Evolutionary conservation across 2,113 vertebrate genomes (phyloP), one percentile per base, ranked within the genome.

Genomic region (Egretta garzetta): DNA sequence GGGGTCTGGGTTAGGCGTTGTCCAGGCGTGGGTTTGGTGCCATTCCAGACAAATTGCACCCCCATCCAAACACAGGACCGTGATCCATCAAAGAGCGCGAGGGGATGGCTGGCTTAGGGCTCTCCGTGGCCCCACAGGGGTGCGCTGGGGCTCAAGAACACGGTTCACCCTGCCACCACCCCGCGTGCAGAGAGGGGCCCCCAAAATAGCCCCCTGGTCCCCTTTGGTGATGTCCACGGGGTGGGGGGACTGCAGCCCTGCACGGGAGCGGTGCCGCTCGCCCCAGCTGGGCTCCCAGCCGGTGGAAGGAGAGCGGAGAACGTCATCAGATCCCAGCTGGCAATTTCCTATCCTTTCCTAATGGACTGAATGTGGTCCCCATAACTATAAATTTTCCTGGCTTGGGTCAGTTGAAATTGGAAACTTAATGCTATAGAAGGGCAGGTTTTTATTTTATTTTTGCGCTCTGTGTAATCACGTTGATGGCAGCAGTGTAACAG

Each of bases 41-140:
- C 2, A 0, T 19, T 7, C 33, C 70, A 53, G 62, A 24, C 62
- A 64, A 81, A 21, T 50, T 21, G 1, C 26, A 4, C 20, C 70
- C 47, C 15, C 5, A 3, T 10, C 66, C 49, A 6, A 6, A 1
- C 4, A 1, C 50, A 37, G 26, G 55, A 45, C 67, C 43, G 43
- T 5, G 28, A 18, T 52, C 56, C 77, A 7, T 39, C 41, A 1
- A 5, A 20, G 24, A 1, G 14, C 3, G 0, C 4, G 0, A 66
- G 12, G 33, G 15, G 1, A 4, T 5, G 26, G 32, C 32, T 39
- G 33, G 5, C 33, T 53, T 35, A 6, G 75, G 66, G 56, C 41
- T 86, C 37, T 39, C 39, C 24, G 3, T 70, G 33, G 22, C 45
- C 50, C 41, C 18, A 14, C 18, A 10, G 86, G n/a, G 64, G 3